Evolutionary conservation across 2,888 invertebrate species (phyloP).

Genomic region (Plagodis dolabraria): DNA sequence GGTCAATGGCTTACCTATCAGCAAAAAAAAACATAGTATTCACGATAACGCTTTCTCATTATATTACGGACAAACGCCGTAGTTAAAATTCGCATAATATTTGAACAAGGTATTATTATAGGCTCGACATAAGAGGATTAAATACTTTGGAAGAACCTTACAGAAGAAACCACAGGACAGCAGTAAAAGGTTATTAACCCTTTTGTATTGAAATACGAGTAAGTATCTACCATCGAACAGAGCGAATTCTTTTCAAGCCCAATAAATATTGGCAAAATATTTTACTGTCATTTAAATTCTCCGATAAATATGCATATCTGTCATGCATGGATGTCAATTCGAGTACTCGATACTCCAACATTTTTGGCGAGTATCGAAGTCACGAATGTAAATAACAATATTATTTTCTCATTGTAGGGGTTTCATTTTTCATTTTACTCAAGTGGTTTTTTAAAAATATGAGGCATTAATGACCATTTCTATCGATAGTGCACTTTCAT

Average conservation of each 20-base stretch:
- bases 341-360: conserved; percentile 21
- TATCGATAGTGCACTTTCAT: no score
- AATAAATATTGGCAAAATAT: conserved; percentile 36
- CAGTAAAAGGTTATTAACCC: conserved; percentile 26
- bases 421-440: no score
- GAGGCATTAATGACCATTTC: no score
- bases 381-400: conserved; percentile 3
- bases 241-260: conserved; percentile 22
- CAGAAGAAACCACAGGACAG: conserved; percentile 18
- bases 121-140: conserved; percentile 22
- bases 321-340: conserved; percentile 27
- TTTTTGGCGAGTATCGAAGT: conserved; percentile 17
- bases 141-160: conserved; percentile 15
- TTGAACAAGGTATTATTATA: no score
- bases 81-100: no score
- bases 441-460: no score
- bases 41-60: no score
- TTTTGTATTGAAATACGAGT: conserved; percentile 31
- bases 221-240: conserved; percentile 21
- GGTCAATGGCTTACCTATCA: no score
- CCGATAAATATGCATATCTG: conserved; percentile 38
- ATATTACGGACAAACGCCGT: no score
- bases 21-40: no score
- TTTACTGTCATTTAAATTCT: conserved; percentile 34
- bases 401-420: no score